Evolutionary conservation across 2,888 invertebrate genomes (phyloP).

Genomic region (Cephus rjabovi): DNA sequence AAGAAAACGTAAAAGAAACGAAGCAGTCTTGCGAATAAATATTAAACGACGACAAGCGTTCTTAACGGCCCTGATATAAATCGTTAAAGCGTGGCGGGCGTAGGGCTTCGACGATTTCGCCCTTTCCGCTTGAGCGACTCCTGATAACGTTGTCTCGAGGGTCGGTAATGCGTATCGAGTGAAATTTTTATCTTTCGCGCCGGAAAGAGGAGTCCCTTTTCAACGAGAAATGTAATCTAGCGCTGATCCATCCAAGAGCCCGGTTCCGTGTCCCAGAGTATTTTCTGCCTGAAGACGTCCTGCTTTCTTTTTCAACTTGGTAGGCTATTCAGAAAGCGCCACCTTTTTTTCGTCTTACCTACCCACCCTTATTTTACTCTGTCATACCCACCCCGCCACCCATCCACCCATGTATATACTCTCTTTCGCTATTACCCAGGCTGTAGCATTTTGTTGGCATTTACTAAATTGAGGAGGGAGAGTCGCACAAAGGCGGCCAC

Average conservation of each 20-base stretch:
- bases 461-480: slow-evolving; percentile 59
- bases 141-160: background rate
- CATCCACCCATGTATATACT: too few relatives aligned
- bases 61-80: too few relatives aligned
- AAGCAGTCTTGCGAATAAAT: too few relatives aligned
- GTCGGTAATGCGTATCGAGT: slow-evolving; percentile 15
- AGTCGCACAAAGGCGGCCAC: slow-evolving; percentile 20
- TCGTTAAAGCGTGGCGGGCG: too few relatives aligned
- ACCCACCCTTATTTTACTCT: background rate
- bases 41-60: too few relatives aligned
- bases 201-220: slow-evolving; percentile 18
- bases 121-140: background rate
- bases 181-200: slow-evolving; percentile 31
- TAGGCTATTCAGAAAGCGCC: slow-evolving; percentile 26
- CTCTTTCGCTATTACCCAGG: slow-evolving; percentile 29
- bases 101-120: slow-evolving; percentile 1
- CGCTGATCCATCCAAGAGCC: slow-evolving; percentile 20
- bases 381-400: too few relatives aligned
- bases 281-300: slow-evolving; percentile 67
- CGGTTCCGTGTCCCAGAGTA: slow-evolving; percentile 19
- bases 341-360: slow-evolving; percentile 30
- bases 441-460: slow-evolving; percentile 59
- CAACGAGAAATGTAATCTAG: slow-evolving; percentile 24
- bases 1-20: too few relatives aligned
- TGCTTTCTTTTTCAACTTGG: slow-evolving; percentile 39